Percentiles rank a stretch among this genome's conserved stretches.
These are phyloP conservation scores for Tauraco erythrolophus DNA, from an alignment of 2,113 vertebrate genomes.

Conservation along the genomic window DNA sequence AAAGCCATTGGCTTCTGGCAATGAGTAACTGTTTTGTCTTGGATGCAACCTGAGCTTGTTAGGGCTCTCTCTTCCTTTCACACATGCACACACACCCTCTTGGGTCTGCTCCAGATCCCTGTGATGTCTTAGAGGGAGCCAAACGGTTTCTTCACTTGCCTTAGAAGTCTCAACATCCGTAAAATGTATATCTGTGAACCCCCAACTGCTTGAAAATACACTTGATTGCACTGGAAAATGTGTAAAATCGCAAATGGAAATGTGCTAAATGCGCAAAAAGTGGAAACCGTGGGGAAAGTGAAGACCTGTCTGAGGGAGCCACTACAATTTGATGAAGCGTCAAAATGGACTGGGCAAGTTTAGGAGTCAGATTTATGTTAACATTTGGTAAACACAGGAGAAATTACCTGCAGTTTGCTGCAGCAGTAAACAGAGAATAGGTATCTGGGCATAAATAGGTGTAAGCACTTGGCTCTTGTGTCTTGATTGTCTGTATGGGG, in stretches of 20 bases:
- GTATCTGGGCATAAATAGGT: background rate
- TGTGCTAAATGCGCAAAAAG: background rate
- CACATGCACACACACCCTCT: background rate
- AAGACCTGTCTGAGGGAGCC: background rate
- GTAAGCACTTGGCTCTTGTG: background rate
- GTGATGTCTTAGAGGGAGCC: background rate
- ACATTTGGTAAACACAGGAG: background rate
- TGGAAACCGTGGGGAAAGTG: background rate
- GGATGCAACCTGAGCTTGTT: constrained; percentile 30
- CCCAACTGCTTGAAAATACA: background rate
- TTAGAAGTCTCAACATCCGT: background rate
- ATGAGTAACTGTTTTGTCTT: constrained; percentile 72
- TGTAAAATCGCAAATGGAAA: background rate
- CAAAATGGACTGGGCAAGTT: background rate
- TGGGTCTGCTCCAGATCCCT: background rate
- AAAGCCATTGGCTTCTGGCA: constrained; percentile 45
- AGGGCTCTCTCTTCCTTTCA: background rate
- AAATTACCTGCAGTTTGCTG: background rate
- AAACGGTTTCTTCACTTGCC: background rate
- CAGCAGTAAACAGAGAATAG: background rate
- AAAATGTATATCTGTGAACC: background rate
- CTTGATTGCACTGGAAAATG: background rate
- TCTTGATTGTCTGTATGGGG: background rate
- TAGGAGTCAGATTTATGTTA: background rate
- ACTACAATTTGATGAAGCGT: background rate